Percentiles rank a stretch among this genome's conserved stretches.
These are phyloP conservation scores for Penaeus chinensis DNA, from an alignment of 1,140 invertebrate species.

Conservation along the genomic window DNA sequence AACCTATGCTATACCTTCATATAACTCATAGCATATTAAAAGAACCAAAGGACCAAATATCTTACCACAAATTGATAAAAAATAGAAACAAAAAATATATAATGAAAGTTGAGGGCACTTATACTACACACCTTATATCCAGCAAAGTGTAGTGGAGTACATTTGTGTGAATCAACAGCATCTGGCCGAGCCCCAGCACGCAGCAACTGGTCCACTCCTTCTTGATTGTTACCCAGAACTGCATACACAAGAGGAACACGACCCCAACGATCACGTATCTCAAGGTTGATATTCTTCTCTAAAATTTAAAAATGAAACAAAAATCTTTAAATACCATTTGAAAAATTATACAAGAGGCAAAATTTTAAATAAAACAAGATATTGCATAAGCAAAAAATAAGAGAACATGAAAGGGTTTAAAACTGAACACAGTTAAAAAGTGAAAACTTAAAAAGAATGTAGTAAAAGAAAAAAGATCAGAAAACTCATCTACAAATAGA, in stretches of 20 bases:
- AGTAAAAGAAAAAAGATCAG: too few relatives aligned
- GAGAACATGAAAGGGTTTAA: too few relatives aligned
- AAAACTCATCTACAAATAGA: too few relatives aligned
- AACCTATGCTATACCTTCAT: too few relatives aligned
- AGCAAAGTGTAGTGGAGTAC: conserved; percentile 51
- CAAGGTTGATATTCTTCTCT: conserved; percentile 44
- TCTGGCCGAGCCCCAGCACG: conserved; percentile 47
- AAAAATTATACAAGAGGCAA: too few relatives aligned
- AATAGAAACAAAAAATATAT: not conserved
- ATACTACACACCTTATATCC: conserved; percentile 36
- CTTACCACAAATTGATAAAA: not conserved
- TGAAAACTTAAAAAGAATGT: too few relatives aligned
- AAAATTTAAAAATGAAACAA: not conserved
- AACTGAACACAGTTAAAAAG: too few relatives aligned
- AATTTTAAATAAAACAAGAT: too few relatives aligned
- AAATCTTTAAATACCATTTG: not conserved
- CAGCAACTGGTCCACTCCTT: conserved; percentile 31
- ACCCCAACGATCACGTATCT: conserved; percentile 43
- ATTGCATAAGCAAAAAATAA: too few relatives aligned
- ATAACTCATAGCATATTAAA: too few relatives aligned
- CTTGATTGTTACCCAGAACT: conserved; percentile 44
- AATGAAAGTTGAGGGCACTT: too few relatives aligned
- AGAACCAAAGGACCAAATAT: not conserved
- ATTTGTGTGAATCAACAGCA: conserved; percentile 38
- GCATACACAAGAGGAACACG: conserved; percentile 46